A percentile compares a stretch with the other conserved stretches of the same genome.
These are phyloP conservation scores for Tenebrio molitor DNA, from an alignment of 1,140 invertebrate genomes.

Conservation along the genomic window DNA sequence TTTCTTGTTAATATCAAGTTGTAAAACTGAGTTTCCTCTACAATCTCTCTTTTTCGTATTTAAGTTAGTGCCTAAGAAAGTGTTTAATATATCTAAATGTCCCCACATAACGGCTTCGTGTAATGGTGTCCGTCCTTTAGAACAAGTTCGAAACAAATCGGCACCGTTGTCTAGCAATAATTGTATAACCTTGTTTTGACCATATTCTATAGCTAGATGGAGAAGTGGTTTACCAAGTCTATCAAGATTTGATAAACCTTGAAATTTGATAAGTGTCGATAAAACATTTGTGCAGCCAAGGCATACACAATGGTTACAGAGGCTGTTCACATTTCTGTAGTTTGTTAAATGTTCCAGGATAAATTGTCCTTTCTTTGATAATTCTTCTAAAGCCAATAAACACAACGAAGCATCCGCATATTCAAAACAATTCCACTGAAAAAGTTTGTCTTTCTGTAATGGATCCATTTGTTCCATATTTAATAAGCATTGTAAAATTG, in stretches of 20 bases:
- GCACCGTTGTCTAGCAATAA: neutral
- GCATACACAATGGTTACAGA: too few species aligned
- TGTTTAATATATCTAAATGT: neutral
- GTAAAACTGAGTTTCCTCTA: too few species aligned
- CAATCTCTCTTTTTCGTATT: too few species aligned
- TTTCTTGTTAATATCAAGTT: neutral
- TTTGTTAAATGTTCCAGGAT: neutral
- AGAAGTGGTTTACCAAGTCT: neutral
- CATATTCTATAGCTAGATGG: neutral
- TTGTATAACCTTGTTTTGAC: neutral
- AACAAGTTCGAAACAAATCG: neutral
- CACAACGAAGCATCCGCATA: neutral
- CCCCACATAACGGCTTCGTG: too few species aligned
- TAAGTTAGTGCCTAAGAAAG: neutral
- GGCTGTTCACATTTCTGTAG: neutral
- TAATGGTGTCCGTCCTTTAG: neutral
- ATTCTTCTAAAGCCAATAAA: neutral
- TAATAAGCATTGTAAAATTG: neutral
- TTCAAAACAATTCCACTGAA: neutral
- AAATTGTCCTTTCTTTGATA: neutral
- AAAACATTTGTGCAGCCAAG: neutral
- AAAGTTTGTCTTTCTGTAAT: neutral
- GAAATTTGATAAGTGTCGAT: neutral
- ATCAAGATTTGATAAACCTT: neutral
- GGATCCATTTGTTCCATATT: neutral